phyloP scores from a whole-genome alignment of 2,113 vertebrate genomes.

The Chaenogobius annularis region DNA sequence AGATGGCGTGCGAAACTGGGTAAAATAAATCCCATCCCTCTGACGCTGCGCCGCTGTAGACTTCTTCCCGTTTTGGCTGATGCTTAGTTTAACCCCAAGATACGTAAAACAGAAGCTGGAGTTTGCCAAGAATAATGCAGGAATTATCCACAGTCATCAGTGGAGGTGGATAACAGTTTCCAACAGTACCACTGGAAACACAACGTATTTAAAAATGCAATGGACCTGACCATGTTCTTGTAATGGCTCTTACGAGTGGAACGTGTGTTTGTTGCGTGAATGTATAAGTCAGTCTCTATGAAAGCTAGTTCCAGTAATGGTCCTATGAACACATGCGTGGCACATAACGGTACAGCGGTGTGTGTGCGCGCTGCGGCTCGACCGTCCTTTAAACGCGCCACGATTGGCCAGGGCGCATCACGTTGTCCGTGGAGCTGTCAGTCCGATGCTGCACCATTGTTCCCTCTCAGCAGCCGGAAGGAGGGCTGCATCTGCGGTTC shows the following conservation, averaged over 20 bases:
- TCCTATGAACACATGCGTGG: background rate
- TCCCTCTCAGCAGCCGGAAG: conserved; percentile 69
- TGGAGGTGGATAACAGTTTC: background rate
- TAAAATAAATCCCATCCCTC: background rate
- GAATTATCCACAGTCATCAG: background rate
- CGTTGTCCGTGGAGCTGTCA: conserved; percentile 74
- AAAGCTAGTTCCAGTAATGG: background rate
- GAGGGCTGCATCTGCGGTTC: conserved; percentile 37
- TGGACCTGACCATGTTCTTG: background rate
- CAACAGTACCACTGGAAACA: background rate
- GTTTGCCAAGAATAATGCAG: conserved; percentile 13
- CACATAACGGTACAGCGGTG: conserved; percentile 21
- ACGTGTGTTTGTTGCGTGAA: background rate
- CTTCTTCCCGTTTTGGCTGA: conserved; percentile 1
- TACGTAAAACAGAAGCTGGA: conserved; percentile 2
- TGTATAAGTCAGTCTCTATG: background rate
- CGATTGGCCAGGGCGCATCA: conserved; percentile 74
- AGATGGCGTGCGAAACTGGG: conserved; percentile 45
- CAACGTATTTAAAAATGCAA: background rate
- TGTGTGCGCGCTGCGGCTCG: conserved; percentile 35
- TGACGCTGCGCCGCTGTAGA: background rate
- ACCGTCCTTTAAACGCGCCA: conserved; percentile 24
- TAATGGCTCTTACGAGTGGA: background rate
- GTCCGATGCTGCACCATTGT: conserved; percentile 78
- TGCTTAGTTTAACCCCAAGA: conserved; percentile 11